A percentile compares a stretch with the other conserved stretches of the same genome.
These are phyloP conservation scores for Hemibagrus guttatus DNA, from an alignment of 2,797 vertebrate genomes.

Conservation along the genomic window DNA sequence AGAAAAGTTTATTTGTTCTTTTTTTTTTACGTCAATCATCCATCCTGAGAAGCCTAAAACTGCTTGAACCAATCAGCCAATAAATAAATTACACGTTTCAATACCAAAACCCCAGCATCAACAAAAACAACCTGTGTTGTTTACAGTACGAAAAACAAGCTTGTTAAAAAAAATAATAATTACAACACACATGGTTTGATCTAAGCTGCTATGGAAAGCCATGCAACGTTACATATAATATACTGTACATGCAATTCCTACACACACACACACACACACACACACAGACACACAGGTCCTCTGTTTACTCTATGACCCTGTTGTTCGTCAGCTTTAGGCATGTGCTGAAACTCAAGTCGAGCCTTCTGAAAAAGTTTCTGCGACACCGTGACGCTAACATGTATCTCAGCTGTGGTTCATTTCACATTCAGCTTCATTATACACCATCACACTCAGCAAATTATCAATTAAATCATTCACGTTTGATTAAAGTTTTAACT, in stretches of 20 bases:
- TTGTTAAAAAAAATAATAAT: conserved; percentile 53
- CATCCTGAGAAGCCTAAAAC: conserved; percentile 77
- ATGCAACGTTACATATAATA: conserved; percentile 27
- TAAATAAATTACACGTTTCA: conserved; percentile 77
- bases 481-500: neutral
- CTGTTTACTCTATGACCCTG: conserved; percentile 5
- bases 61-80: conserved; percentile 54
- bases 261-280: neutral
- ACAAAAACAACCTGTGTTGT: conserved; percentile 55
- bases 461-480: neutral
- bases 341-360: neutral
- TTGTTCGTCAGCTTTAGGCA: neutral
- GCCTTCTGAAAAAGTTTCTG: neutral
- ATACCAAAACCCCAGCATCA: conserved; percentile 58
- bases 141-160: conserved; percentile 60
- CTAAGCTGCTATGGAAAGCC: conserved; percentile 34
- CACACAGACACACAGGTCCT: neutral
- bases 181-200: conserved; percentile 39
- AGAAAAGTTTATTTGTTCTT: conserved; percentile 71
- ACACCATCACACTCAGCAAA: neutral
- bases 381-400: neutral
- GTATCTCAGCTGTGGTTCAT: conserved; percentile 3
- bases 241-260: conserved; percentile 7
- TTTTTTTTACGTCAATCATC: conserved; percentile 68
- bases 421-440: conserved; percentile 25